Evolutionary conservation across 1,140 invertebrate genomes (phyloP).

Genomic region (Heliconius nattereri): DNA sequence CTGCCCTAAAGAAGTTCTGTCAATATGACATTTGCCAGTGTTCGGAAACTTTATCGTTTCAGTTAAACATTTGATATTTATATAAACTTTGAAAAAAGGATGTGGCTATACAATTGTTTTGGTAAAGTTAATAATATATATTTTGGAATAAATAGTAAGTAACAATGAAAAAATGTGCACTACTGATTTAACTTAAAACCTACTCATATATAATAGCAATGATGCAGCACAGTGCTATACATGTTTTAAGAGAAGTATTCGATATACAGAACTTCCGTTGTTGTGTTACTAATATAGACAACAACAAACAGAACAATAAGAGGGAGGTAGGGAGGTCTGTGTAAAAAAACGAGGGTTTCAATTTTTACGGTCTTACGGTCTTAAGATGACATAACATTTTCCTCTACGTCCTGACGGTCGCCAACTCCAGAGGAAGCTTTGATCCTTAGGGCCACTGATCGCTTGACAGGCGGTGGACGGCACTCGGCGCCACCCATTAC

Average conservation of each 20-base stretch:
- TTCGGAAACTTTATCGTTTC: background rate
- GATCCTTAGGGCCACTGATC: too few species aligned
- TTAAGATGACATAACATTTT: too few species aligned
- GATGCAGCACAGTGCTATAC: background rate
- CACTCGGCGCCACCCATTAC: too few species aligned
- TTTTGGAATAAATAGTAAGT: background rate
- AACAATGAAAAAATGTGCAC: background rate
- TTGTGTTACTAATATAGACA: too few species aligned
- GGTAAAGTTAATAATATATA: background rate
- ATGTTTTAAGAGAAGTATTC: background rate
- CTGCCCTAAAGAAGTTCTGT: background rate
- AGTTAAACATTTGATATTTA: background rate
- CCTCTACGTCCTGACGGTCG: too few species aligned
- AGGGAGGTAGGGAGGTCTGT: too few species aligned
- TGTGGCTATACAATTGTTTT: background rate
- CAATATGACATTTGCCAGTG: background rate
- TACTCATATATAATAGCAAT: background rate
- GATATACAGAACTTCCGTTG: too few species aligned
- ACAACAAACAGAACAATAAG: too few species aligned
- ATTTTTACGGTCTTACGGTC: too few species aligned
- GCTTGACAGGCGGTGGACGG: too few species aligned
- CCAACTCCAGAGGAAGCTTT: too few species aligned
- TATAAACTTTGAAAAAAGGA: background rate
- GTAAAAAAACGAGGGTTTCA: too few species aligned
- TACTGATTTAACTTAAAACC: background rate